Evolutionary conservation across 2,797 vertebrate species (phyloP).

Genomic region (Dermochelys coriacea): DNA sequence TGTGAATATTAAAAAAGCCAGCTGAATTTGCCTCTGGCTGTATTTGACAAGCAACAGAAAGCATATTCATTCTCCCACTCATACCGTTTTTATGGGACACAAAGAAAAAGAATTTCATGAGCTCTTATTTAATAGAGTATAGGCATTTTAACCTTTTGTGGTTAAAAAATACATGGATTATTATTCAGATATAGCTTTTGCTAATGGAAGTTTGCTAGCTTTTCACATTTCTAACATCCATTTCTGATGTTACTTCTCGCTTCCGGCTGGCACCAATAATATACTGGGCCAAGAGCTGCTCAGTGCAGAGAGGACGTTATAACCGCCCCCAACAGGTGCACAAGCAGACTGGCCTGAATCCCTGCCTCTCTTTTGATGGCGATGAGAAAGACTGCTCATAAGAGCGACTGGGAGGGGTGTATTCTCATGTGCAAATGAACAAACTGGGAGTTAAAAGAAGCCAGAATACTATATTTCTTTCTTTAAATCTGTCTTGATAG

Average conservation of each 20-base stretch:
- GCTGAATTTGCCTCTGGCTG: slow-evolving; percentile 53
- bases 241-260: background rate
- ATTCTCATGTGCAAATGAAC: background rate
- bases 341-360: background rate
- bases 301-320: background rate
- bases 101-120: slow-evolving; percentile 13
- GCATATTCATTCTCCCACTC: slow-evolving; percentile 25
- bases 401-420: background rate
- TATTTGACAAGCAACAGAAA: slow-evolving; percentile 52
- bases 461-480: background rate
- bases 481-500: slow-evolving; percentile 12
- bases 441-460: background rate
- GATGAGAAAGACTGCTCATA: background rate
- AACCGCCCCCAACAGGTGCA: background rate
- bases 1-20: slow-evolving; percentile 71
- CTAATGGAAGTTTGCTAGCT: background rate
- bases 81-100: slow-evolving; percentile 18
- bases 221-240: background rate
- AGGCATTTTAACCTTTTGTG: background rate
- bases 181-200: background rate
- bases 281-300: background rate
- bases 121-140: background rate
- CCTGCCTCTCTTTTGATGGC: background rate
- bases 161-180: background rate
- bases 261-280: background rate